Conservation (phyloP, 1,140 invertebrate genomes). For the Ectropis grisescens region DNA sequence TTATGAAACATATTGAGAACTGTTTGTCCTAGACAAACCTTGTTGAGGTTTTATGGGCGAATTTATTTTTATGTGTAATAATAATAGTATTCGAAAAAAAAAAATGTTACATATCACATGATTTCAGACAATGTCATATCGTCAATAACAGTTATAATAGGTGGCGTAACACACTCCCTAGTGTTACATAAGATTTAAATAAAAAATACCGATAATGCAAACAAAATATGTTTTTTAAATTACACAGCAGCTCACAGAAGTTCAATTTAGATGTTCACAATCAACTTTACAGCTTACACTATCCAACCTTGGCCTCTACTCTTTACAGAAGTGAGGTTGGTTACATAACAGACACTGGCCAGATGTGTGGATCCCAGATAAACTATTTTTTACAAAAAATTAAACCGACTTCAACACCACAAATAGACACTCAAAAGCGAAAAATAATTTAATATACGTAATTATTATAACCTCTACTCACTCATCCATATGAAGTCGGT, state of each 20-base stretch:
- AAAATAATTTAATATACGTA: slow-evolving; percentile 67
- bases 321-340: slow-evolving; percentile 15
- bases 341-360: slow-evolving; percentile 42
- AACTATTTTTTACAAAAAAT: slow-evolving; percentile 46
- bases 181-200: no score
- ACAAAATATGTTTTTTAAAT: no score
- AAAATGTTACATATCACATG: slow-evolving; percentile 55
- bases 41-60: no score
- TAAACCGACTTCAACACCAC: slow-evolving; percentile 52
- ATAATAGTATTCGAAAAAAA: no score
- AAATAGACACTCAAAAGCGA: slow-evolving; percentile 66
- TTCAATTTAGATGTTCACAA: no score
- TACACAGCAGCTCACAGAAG: no score
- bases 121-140: slow-evolving; percentile 34
- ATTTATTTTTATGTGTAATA: no score
- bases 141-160: slow-evolving; percentile 13
- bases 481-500: no score
- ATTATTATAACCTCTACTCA: slow-evolving; percentile 73
- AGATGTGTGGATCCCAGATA: slow-evolving; percentile 5
- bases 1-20: no score
- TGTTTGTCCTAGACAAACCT: no score
- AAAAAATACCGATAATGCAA: no score
- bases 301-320: slow-evolving; percentile 32
- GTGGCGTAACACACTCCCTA: slow-evolving; percentile 25
- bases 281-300: slow-evolving; percentile 3